Evolutionary conservation across 2,888 invertebrate genomes (phyloP), one percentile per base, ranked within the genome.

Genomic region (Dioctria linearis): DNA sequence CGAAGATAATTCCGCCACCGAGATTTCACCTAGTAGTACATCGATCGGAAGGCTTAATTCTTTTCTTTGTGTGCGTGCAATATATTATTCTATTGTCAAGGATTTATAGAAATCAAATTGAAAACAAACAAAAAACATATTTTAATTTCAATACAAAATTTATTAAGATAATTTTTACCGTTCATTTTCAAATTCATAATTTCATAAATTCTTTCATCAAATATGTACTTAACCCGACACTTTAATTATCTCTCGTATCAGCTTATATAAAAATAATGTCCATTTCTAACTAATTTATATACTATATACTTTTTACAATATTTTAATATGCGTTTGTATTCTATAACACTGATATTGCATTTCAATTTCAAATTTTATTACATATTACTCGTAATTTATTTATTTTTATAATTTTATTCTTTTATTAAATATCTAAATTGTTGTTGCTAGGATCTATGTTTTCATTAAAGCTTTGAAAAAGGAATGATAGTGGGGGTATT

Each of bases 191-290:
- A 49, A 54, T 46, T 51, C 54, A 39, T 71, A 71, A 59, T 57
- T 59, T 73, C 57, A 73, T 69, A 69, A 69, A 51, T 51, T 13
- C 54, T 71, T 43, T 73, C 42, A 39, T 57, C 59, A 40, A 67
- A 67, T 67, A 25, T 25, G 25, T 25, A 67, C n/a, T 69, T 54
- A 73, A 73, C 59, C 4, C 73, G 57, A 73, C 73, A 69, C 5
- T 40, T 73, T 42, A 9, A 66, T 42, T 73, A 13, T 59, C 6
- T 54, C 57, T 57, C 9, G 25, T 25, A 0, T 25, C 25, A 25
- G 25, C 59, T 73, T 73, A 57, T 73, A 73, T 57, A 73, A 73
- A 73, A 73, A 73, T 73, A 73, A 73, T 73, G 73, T 59, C 73
- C 39, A 73, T 73, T 73, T 73, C 42, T 42, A 73, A 42, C 57